Conservation (phyloP, 2,113 vertebrate species). For the Silurus glanis region DNA sequence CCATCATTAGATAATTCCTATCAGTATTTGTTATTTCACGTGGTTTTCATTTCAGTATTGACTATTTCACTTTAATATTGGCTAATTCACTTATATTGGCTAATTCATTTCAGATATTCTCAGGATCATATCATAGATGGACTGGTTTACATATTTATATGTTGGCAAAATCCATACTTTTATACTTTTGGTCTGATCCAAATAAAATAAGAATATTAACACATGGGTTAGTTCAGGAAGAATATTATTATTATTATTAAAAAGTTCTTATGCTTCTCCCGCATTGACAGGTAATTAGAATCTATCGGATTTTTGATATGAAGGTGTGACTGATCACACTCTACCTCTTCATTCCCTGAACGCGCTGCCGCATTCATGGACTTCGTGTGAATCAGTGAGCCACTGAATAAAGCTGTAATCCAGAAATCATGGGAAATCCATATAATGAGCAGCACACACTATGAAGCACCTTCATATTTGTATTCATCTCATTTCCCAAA, state of each 20-base stretch:
- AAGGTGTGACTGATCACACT: background rate
- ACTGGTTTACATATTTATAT: no score
- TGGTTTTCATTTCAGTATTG: no score
- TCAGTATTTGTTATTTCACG: no score
- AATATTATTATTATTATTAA: conserved; percentile 1
- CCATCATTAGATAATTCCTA: no score
- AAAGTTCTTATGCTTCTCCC: background rate
- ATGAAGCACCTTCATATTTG: background rate
- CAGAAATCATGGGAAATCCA: background rate
- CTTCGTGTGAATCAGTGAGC: background rate
- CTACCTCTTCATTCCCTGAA: background rate
- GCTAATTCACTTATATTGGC: no score
- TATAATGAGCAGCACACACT: background rate
- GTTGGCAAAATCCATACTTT: no score
- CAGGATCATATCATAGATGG: no score
- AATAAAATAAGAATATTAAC: no score
- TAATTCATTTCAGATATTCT: no score
- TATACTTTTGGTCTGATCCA: no score
- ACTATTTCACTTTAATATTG: no score
- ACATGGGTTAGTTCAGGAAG: background rate
- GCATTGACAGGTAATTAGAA: background rate
- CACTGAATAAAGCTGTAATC: background rate
- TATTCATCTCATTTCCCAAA: background rate
- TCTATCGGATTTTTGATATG: background rate
- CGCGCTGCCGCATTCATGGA: background rate